Conservation (phyloP, 1,140 invertebrate genomes). For the Cotesia chilonis region DNA sequence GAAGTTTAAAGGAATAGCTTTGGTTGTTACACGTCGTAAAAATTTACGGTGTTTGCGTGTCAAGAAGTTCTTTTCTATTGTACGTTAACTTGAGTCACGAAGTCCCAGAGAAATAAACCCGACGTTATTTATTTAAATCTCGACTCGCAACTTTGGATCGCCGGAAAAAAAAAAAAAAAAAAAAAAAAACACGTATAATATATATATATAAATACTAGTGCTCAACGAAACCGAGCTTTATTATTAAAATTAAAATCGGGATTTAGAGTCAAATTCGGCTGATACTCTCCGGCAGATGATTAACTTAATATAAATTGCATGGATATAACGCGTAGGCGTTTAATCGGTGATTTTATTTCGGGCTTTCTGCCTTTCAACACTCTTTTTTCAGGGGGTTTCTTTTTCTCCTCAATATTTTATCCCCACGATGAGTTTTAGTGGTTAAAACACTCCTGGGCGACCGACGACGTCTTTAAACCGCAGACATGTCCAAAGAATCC, state of each 20-base stretch:
- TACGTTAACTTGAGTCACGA: too few species aligned
- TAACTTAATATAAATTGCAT: slow-evolving; percentile 23
- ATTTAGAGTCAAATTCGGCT: too few species aligned
- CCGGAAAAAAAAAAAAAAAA: too few species aligned
- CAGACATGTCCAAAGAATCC: too few species aligned
- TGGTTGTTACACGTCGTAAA: slow-evolving; percentile 36
- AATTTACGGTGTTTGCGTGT: slow-evolving; percentile 37
- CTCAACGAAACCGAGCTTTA: too few species aligned
- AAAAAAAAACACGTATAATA: too few species aligned
- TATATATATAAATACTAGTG: too few species aligned
- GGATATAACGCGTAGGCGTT: slow-evolving; percentile 7
- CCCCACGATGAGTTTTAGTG: background rate
- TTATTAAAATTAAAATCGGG: too few species aligned
- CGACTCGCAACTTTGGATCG: too few species aligned
- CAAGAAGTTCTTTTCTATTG: slow-evolving; percentile 1
- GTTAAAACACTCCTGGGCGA: background rate
- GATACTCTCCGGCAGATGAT: slow-evolving; percentile 1
- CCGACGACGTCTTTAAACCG: too few species aligned
- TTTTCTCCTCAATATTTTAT: slow-evolving; percentile 7
- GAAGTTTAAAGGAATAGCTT: slow-evolving; percentile 29
- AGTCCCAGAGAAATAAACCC: too few species aligned
- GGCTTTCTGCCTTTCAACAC: slow-evolving; percentile 12
- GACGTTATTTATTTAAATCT: too few species aligned
- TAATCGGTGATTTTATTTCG: slow-evolving; percentile 3
- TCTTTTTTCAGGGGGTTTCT: background rate